phyloP scores from a whole-genome alignment of 2,113 vertebrate genomes.

The Gnathonemus echidnorhynchus region DNA sequence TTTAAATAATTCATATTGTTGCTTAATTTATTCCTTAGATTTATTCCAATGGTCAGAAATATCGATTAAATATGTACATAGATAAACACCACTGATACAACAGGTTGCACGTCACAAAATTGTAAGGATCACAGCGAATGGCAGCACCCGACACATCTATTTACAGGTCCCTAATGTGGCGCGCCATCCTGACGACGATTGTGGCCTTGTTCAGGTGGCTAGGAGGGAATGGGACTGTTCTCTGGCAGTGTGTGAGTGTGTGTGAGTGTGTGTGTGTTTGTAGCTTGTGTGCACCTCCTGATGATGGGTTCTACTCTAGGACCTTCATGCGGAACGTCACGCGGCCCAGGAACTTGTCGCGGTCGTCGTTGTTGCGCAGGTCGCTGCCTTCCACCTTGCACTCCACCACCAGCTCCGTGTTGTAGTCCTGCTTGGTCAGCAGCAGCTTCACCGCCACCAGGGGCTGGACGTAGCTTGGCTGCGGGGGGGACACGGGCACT shows the following conservation, averaged over 20 bases:
- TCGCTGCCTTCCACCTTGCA: slow-evolving; percentile 78
- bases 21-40: slow-evolving; percentile 49
- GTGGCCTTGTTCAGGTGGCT: slow-evolving; percentile 56
- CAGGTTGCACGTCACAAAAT: slow-evolving; percentile 68
- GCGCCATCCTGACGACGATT: slow-evolving; percentile 52
- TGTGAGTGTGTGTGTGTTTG: not conserved
- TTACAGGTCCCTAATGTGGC: slow-evolving; percentile 66
- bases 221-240: not conserved
- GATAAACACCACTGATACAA: slow-evolving; percentile 63
- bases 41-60: slow-evolving; percentile 70
- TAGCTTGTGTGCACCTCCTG: slow-evolving; percentile 40
- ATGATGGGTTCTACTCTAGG: slow-evolving; percentile 57
- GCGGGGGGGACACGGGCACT: not conserved
- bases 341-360: slow-evolving; percentile 88
- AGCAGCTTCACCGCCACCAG: slow-evolving; percentile 78
- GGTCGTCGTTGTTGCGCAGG: slow-evolving; percentile 72
- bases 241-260: not conserved
- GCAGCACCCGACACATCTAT: slow-evolving; percentile 59
- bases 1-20: slow-evolving; percentile 42
- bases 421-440: slow-evolving; percentile 52
- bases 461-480: slow-evolving; percentile 79
- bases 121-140: slow-evolving; percentile 62
- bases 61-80: slow-evolving; percentile 86
- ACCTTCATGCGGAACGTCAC: slow-evolving; percentile 75
- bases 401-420: slow-evolving; percentile 68